Percentiles rank a stretch among this genome's conserved stretches.
These are phyloP conservation scores for cattle (Bos taurus) DNA, from an alignment of 2,113 vertebrate species.

Conservation along the genomic window ARS-UCD2.0 NC_037337.1:58081001-58081500, in stretches of 20 bases:
- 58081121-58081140: not conserved
- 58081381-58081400: too few species aligned
- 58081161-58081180: not conserved
- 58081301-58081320: not conserved
- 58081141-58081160: too few species aligned
- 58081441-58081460: not conserved
- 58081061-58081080: not conserved
- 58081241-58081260: not conserved
- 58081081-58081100: not conserved
- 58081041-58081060: not conserved
- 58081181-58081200: not conserved
- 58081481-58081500: not conserved
- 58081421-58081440: not conserved
- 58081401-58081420: accelerated
- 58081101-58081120: not conserved
- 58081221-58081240: not conserved
- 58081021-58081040: too few species aligned
- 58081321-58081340: not conserved
- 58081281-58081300: not conserved
- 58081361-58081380: not conserved
- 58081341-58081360: not conserved
- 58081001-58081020: not conserved
- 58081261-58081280: not conserved
- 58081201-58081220: not conserved
- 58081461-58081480: not conserved